Percentiles rank a stretch among this genome's conserved stretches.
Conservation (phyloP, 2,797 vertebrate genomes). For the Pseudotriccus pelzelni region DNA sequence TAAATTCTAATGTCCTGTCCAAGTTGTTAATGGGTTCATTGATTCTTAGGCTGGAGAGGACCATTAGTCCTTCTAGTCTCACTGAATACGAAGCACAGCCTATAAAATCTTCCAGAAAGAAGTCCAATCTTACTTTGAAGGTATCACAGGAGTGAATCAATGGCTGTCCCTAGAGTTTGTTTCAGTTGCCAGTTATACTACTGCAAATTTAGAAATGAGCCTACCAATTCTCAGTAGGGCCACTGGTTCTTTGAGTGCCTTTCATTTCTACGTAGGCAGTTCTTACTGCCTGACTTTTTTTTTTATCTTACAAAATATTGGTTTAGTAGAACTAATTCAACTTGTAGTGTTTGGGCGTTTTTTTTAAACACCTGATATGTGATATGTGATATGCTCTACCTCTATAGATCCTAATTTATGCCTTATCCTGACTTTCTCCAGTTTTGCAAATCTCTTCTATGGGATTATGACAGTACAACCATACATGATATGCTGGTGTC, state of each 20-base stretch:
- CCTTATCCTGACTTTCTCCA: neutral
- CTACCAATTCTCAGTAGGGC: neutral
- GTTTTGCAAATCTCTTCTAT: neutral
- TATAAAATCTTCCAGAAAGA: neutral
- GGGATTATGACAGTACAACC: neutral
- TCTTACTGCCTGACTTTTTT: neutral
- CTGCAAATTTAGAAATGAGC: neutral
- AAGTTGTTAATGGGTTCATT: neutral
- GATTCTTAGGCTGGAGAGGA: neutral
- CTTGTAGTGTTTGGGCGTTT: neutral
- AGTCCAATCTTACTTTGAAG: neutral
- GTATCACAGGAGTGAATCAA: neutral
- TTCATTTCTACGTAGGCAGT: neutral
- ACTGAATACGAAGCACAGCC: neutral
- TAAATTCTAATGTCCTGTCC: neutral
- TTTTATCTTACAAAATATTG: neutral
- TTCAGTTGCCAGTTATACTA: neutral
- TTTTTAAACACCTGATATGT: neutral
- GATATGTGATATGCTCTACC: neutral
- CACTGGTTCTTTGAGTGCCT: neutral
- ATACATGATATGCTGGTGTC: accelerated
- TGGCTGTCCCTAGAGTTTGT: neutral
- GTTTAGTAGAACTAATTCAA: neutral
- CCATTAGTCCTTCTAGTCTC: neutral
- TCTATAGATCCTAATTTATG: neutral